A percentile compares a stretch with the other conserved stretches of the same genome.
These are phyloP conservation scores for Rotaria sp. DNA, from an alignment of 2,888 invertebrate genomes.

Conservation along the genomic window DNA sequence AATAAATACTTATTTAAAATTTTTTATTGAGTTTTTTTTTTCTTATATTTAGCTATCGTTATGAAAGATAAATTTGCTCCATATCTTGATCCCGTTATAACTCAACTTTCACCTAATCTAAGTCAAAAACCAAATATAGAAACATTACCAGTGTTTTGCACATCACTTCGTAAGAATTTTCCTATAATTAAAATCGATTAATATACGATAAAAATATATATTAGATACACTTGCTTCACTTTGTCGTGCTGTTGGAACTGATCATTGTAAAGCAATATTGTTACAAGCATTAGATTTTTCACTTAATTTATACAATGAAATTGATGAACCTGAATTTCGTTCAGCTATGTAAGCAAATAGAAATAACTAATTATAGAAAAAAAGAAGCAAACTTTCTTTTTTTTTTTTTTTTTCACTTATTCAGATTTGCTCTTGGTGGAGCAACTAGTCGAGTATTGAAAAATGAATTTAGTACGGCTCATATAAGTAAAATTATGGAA, in stretches of 20 bases:
- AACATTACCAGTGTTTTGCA: neutral
- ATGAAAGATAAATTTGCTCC: conserved; percentile 4
- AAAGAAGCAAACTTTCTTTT: too few species aligned
- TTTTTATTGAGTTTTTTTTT: neutral
- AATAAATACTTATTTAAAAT: neutral
- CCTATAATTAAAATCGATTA: neutral
- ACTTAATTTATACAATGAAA: neutral
- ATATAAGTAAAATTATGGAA: neutral
- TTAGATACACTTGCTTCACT: conserved; percentile 21
- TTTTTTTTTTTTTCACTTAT: neutral
- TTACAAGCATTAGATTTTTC: conserved; percentile 7
- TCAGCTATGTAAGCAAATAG: neutral
- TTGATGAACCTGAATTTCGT: conserved; percentile 25
- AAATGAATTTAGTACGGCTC: neutral
- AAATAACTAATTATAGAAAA: too few species aligned
- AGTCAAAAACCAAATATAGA: conserved; percentile 21
- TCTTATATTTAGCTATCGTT: neutral
- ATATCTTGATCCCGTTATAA: neutral
- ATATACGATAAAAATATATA: neutral
- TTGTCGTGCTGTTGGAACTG: conserved; percentile 12
- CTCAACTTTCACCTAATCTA: conserved; percentile 14
- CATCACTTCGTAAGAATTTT: conserved; percentile 1
- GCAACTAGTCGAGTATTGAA: conserved; percentile 10
- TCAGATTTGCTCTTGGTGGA: neutral
- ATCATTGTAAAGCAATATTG: conserved; percentile 19